Evolutionary conservation across 23 tunicate species (phyloP).

Genomic region (Trididemnum clinides): DNA sequence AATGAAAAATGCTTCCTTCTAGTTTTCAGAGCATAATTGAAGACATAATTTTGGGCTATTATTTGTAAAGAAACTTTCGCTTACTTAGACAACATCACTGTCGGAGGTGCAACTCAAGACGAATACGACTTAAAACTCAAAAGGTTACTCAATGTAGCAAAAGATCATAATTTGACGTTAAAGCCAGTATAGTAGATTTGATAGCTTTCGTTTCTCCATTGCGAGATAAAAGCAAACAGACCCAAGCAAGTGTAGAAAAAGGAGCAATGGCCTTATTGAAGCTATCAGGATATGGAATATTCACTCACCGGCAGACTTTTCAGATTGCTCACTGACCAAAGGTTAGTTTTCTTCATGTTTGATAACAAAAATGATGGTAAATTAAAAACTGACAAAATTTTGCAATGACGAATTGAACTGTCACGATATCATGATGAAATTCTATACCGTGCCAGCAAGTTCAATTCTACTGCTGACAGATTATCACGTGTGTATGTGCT

Average conservation of each 20-base stretch:
- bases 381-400: slow-evolving; percentile 18
- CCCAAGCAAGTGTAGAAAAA: slow-evolving; percentile 28
- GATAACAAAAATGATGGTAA: neutral
- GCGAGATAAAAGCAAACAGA: too few relatives aligned
- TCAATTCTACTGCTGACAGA: slow-evolving; percentile 8
- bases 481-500: slow-evolving; percentile 7
- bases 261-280: slow-evolving; percentile 39
- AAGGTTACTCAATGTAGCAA: slow-evolving; percentile 13
- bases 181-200: slow-evolving; percentile 16
- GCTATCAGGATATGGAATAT: slow-evolving; percentile 25
- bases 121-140: slow-evolving; percentile 39
- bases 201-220: slow-evolving; percentile 8
- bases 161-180: neutral
- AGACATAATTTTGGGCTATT: neutral
- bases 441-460: neutral
- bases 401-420: slow-evolving; percentile 18
- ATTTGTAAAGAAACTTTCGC: slow-evolving; percentile 2
- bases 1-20: slow-evolving; percentile 20
- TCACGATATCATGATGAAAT: neutral
- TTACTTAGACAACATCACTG: slow-evolving; percentile 41
- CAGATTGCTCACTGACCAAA: slow-evolving; percentile 21
- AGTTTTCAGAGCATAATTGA: slow-evolving; percentile 29
- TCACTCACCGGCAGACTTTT: neutral
- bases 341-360: slow-evolving; percentile 7
- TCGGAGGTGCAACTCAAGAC: slow-evolving; percentile 22